Evolutionary conservation across 2,113 vertebrate species (phyloP).

Genomic region (Cyphomyrus discorhynchus): DNA sequence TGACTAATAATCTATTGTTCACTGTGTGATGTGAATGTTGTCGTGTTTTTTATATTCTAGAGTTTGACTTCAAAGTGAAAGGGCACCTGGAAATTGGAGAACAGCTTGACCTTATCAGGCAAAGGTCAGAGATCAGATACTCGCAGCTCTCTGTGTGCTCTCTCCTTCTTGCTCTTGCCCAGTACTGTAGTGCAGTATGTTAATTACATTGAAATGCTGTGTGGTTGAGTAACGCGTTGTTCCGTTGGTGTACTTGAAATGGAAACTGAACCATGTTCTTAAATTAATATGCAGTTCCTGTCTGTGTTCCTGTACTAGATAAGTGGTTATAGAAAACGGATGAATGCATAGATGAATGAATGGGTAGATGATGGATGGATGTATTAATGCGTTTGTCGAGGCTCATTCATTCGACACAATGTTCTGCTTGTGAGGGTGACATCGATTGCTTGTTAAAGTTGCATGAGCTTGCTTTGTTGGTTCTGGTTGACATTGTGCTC

Average conservation of each 20-base stretch:
- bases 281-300: background rate
- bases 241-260: background rate
- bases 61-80: constrained; percentile 72
- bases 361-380: background rate
- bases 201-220: background rate
- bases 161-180: background rate
- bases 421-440: background rate
- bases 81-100: constrained; percentile 82
- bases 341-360: background rate
- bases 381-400: background rate
- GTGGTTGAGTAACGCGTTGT: background rate
- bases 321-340: background rate
- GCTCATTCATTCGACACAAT: background rate
- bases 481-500: background rate
- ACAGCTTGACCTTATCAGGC: constrained; percentile 74
- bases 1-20: background rate
- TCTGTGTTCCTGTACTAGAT: background rate
- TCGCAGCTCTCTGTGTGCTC: background rate
- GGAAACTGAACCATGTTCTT: background rate
- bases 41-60: constrained; percentile 42
- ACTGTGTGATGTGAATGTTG: background rate
- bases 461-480: constrained; percentile 10
- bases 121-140: constrained; percentile 61
- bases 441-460: constrained; percentile 12
- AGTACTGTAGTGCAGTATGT: background rate